Evolutionary conservation across 2,797 vertebrate genomes (phyloP), one percentile per base, ranked within the genome.

Genomic region (Poeciliopsis turneri): DNA sequence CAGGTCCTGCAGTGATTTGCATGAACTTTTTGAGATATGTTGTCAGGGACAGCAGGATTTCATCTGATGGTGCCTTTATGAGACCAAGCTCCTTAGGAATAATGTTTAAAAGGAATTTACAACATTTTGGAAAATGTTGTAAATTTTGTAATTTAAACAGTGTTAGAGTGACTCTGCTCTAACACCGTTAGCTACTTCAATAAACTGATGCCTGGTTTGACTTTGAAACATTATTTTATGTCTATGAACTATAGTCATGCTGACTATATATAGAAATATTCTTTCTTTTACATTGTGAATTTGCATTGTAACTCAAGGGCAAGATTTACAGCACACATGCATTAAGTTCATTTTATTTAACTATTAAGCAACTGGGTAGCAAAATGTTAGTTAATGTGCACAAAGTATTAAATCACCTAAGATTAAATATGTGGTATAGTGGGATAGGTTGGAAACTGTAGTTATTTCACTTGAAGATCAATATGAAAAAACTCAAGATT

Each of bases 11-110:
- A 64, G 79, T 51, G 49, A 23, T 51, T 51, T 30, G 20, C 43
- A n/a, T 15, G 36, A 2, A 28, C 5, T 0, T 46, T 46, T 46
- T 46, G 47, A 72, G 66, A 69, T 77, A 59, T 25, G 5, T 70
- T 75, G 25, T 25, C 49, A 75, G 68, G 75, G 45, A 57, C 55
- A 80, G 41, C 39, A 20, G 72, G 77, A 46, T 78, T 73, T 33
- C 76, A 47, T 76, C 64, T 47, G 39, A 43, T 82, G n/a, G 5
- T 23, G 20, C 39, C 5, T n/a, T 77, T 18, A 10, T 15, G 15
- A 11, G 5, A 75, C 33, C 10, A 25, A 33, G 53, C 23, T 55
- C 64, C 16, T 33, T 51, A 74, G 83, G 41, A 61, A 33, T 61
- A 33, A 61, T 74, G 39, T 46, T 78, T 30, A 51, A 51, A 23